Conservation (phyloP, 2,888 invertebrate species). For the Serrognathus titanus region DNA sequence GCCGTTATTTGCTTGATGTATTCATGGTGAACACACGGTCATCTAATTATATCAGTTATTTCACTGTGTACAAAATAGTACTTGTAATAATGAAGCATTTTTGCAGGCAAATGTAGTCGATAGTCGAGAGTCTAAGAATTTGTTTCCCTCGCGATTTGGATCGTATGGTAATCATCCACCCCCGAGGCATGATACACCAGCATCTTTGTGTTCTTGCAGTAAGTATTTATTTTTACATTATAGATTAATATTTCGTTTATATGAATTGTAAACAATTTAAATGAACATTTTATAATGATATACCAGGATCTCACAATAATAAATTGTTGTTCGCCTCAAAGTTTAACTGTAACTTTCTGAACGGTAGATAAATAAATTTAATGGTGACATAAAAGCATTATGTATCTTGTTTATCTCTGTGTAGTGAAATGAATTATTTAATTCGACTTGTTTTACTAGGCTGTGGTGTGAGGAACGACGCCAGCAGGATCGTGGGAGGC, state of each 20-base stretch:
- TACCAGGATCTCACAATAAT: too few relatives aligned
- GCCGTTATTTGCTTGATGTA: too few relatives aligned
- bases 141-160: neutral
- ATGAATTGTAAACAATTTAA: too few relatives aligned
- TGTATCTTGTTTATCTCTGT: neutral
- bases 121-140: neutral
- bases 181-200: conserved; percentile 55
- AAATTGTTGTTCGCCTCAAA: too few relatives aligned
- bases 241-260: too few relatives aligned
- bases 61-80: too few relatives aligned
- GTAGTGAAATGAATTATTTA: neutral
- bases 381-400: too few relatives aligned
- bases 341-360: too few relatives aligned
- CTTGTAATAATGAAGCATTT: neutral
- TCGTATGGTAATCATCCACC: conserved; percentile 52
- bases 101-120: neutral
- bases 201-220: conserved; percentile 64
- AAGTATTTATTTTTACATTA: conserved; percentile 42
- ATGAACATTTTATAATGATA: too few relatives aligned
- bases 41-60: too few relatives aligned
- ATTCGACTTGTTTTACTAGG: conserved; percentile 48
- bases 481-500: conserved; percentile 79
- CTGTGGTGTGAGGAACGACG: conserved; percentile 81
- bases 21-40: too few relatives aligned
- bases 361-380: too few relatives aligned